A percentile compares a stretch with the other conserved stretches of the same genome.
phyloP scores from a whole-genome alignment of 2,113 vertebrate species.

The Mustela lutreola region DNA sequence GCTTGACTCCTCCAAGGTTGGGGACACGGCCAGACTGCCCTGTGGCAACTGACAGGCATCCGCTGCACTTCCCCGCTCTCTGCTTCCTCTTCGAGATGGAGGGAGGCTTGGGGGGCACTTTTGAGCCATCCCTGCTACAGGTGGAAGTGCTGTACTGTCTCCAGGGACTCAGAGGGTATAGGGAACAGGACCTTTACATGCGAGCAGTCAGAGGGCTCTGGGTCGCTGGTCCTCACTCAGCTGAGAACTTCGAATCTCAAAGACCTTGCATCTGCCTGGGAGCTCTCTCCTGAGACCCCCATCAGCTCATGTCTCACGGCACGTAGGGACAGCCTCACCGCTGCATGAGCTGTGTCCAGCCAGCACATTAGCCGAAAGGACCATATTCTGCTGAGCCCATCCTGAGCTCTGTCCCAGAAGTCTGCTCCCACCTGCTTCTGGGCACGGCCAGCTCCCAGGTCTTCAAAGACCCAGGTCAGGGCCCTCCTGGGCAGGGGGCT shows the following conservation, averaged over 20 bases:
- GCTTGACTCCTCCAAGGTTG: neutral
- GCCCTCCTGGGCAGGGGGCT: neutral
- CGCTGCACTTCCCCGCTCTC: neutral
- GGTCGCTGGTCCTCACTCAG: neutral
- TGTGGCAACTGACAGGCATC: neutral
- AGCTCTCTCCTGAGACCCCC: neutral
- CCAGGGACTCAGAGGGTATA: neutral
- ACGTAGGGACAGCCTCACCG: neutral
- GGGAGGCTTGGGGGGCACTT: neutral
- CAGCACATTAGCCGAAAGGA: no score
- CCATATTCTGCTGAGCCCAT: neutral
- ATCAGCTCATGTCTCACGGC: neutral
- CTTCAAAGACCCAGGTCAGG: neutral
- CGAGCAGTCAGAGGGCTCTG: accelerated
- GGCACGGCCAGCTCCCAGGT: neutral
- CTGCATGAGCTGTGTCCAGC: accelerated
- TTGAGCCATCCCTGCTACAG: neutral
- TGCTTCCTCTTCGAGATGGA: neutral
- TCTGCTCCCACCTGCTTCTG: neutral
- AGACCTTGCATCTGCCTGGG: neutral
- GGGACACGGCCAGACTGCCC: neutral
- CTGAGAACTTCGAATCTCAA: neutral
- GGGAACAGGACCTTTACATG: accelerated
- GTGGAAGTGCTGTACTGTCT: neutral
- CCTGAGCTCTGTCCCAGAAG: neutral